Evolutionary conservation across 2,113 vertebrate genomes (phyloP), one percentile per base, ranked within the genome.

Genomic region (Oncorhynchus kisutch): DNA sequence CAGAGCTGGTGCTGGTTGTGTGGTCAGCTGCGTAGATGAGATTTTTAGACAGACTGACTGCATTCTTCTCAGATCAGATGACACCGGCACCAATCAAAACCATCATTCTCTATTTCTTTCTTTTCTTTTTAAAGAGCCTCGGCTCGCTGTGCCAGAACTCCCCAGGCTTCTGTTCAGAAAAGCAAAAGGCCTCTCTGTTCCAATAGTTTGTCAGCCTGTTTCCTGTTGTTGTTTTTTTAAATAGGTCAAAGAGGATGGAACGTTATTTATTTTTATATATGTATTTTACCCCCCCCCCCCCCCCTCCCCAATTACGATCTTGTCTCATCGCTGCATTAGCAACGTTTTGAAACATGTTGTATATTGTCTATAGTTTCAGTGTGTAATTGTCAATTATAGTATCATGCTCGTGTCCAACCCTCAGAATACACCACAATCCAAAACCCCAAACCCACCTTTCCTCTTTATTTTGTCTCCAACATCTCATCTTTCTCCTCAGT

Each of bases 1-100:
- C 83, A 84, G 85, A 88, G 87, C 72, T 83, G 72, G 34, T 1
- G 22, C 71, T 77, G 84, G 80, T 86, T 85, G 39, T 45, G 39
- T 72, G 48, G 85, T 83, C 74, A 18, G 51, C 51, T 4, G 39
- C 39, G 8, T 39, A 39, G 39, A 39, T 45, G 9, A 81, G 76
- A 84, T 34, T 80, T 18, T 80, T 45, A 45, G 39, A 45, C 39
- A 70, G 76, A 82, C 71, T 39, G 73, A 68, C 84, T 80, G 74
- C 77, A 88, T 87, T 87, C 78, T 86, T 83, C 68, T 82, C 77
- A 72, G 85, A 89, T 90, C 85, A 84, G 84, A 91, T 90, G 90
- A 90, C 73, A 45, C 9, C 20, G 66, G 68, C 77, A 13, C 78
- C 88, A 88, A 91, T 91, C 82, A 86, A 84, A 91, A 88, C 78